Evolutionary conservation across 2,888 invertebrate species (phyloP).

Genomic region (Lypha dubia): DNA sequence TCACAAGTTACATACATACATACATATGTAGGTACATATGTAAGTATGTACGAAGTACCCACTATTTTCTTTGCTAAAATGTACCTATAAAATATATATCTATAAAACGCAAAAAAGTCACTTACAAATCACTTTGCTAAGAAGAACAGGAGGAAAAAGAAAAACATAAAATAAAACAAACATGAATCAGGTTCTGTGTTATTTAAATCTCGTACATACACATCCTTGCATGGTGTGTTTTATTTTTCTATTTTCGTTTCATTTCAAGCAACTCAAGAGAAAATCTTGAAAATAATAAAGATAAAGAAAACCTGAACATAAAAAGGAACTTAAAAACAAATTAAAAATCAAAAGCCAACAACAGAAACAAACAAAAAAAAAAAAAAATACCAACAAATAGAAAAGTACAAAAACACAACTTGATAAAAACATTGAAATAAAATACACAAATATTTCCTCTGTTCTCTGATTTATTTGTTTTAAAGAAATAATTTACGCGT

Average conservation of each 20-base stretch:
- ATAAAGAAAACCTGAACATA: constrained; percentile 21
- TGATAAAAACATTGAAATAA: constrained; percentile 16
- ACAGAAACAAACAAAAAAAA: neutral
- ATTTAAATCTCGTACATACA: constrained; percentile 28
- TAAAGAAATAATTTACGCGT: constrained; percentile 31
- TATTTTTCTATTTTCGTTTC: neutral
- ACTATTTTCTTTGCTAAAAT: too few relatives aligned
- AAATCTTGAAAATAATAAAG: constrained; percentile 35
- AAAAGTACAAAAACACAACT: constrained; percentile 17
- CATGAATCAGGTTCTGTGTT: constrained; percentile 38
- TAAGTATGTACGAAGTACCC: too few relatives aligned
- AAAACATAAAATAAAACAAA: constrained; percentile 7
- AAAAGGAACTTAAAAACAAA: constrained; percentile 40
- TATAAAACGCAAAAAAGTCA: constrained; percentile 49
- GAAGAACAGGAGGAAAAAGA: neutral
- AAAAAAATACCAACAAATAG: neutral
- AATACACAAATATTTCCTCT: neutral
- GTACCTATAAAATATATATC: neutral
- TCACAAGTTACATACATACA: too few relatives aligned
- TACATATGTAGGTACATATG: too few relatives aligned
- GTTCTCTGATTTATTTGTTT: constrained; percentile 21
- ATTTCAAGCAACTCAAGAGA: constrained; percentile 6
- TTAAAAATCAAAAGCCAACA: constrained; percentile 40
- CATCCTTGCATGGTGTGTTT: constrained; percentile 6
- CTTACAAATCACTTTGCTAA: constrained; percentile 11